Evolutionary conservation across 35 echinoderm and acorn worm genomes (phyloP), one percentile per base, ranked within the genome.

Genomic region (Apostichopus japonicus): DNA sequence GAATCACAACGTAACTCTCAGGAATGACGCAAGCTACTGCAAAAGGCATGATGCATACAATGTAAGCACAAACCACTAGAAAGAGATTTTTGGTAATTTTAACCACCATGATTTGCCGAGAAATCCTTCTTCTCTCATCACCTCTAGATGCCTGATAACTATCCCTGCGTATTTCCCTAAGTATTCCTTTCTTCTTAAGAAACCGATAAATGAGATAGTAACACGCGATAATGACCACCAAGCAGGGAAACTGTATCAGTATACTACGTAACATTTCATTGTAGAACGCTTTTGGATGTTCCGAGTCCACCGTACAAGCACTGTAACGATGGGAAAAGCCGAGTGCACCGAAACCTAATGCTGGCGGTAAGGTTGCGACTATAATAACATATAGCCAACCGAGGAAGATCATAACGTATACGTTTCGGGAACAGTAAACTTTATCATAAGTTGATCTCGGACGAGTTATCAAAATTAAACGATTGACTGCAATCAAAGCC

Each of bases 71-170:
- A 13, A 92, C 78, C 24, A 96, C 91, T 10, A 93, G 23, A 72
- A 96, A 96, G 11, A 96, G 55, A 44, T 96, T 96, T 78, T 93
- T 91, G 33, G 95, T 96, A n/a, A 96, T 90, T 89, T 78, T 61
- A 10, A 90, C 58, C 27, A 33, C 27, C 27, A 33, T 33, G 27
- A 33, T 33, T 27, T 96, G 95, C 56, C 53, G 27, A 19, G 14
- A 54, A 55, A 13, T 55, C 10, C 53, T 55, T 55, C 56, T 53
- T 14, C 22, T 54, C 33, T 14, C 14, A 13, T 54, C 10, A 10
- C 11, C 79, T 15, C 0, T 19, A 17, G 84, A 24, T 56, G 54
- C 22, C 23, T 62, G 63, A 61, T 5, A 33, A 14, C 24, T 8
- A 5, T 58, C 72, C 90, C 6, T 11, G 57, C 7, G 53, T 83